Evolutionary conservation across 2,888 invertebrate species (phyloP).

Genomic region (Ennomos erosarius): DNA sequence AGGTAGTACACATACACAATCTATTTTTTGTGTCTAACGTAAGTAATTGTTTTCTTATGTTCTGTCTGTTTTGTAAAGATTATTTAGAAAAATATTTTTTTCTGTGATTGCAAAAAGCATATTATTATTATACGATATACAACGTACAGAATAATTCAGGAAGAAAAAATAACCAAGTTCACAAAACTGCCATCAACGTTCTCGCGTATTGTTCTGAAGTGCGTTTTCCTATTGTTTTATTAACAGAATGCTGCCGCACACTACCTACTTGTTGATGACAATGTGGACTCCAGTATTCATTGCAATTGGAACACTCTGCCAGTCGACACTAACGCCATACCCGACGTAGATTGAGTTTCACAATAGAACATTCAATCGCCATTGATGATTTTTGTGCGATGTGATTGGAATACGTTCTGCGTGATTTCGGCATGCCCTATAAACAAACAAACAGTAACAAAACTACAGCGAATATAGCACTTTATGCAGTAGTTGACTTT

Average conservation of each 20-base stretch:
- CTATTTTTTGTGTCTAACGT: no score
- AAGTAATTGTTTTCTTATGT: no score
- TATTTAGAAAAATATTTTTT: no score
- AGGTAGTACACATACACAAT: no score
- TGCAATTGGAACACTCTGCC: conserved; percentile 51
- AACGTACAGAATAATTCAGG: no score
- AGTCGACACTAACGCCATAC: conserved; percentile 4
- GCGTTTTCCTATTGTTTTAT: conserved; percentile 14
- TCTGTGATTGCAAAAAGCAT: no score
- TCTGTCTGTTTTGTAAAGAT: no score
- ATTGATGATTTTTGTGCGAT: conserved; percentile 64
- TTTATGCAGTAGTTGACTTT: no score
- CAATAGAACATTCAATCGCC: conserved; percentile 70
- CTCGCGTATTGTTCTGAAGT: no score
- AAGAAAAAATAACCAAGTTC: neutral
- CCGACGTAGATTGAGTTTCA: conserved; percentile 65
- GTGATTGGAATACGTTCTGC: conserved; percentile 61
- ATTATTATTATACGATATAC: no score
- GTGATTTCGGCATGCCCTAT: conserved; percentile 50
- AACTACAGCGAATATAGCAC: no score
- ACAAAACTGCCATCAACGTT: neutral
- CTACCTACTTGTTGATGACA: conserved; percentile 13
- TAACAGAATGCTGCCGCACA: conserved; percentile 28
- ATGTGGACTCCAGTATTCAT: conserved; percentile 36
- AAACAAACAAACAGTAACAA: neutral